Percentiles rank a stretch among this genome's conserved stretches.
Conservation (phyloP, 2,888 invertebrate species). For the Epinotia brunnichana region DNA sequence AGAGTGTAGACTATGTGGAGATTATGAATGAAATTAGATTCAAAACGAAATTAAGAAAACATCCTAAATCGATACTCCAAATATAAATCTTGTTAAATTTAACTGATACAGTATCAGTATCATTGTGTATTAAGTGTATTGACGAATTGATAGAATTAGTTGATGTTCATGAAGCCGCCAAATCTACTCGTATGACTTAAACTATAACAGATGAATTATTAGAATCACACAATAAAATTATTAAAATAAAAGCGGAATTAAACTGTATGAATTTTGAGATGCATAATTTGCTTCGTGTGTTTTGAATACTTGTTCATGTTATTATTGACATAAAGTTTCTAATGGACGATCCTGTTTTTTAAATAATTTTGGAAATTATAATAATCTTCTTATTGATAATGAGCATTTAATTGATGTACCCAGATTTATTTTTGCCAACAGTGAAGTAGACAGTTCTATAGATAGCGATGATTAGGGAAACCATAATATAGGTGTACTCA, state of each 20-base stretch:
- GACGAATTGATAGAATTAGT: slow-evolving; percentile 72
- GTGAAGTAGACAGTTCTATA: neutral
- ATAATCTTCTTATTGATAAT: neutral
- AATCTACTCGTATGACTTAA: slow-evolving; percentile 65
- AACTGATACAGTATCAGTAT: slow-evolving; percentile 49
- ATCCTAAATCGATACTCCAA: slow-evolving; percentile 67
- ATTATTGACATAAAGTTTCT: neutral
- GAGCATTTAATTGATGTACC: neutral
- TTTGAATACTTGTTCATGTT: slow-evolving; percentile 2
- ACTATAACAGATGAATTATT: slow-evolving; percentile 65
- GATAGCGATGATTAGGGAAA: neutral
- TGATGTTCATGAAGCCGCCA: slow-evolving; percentile 77
- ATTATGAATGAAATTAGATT: slow-evolving; percentile 17
- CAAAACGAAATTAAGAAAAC: slow-evolving; percentile 71
- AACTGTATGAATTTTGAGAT: neutral
- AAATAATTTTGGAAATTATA: neutral
- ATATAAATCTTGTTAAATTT: slow-evolving; percentile 54
- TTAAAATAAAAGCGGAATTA: slow-evolving; percentile 34
- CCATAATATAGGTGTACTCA: slow-evolving; percentile 84
- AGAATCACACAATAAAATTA: slow-evolving; percentile 65
- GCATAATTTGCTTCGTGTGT: neutral
- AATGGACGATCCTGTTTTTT: neutral
- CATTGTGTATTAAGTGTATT: slow-evolving; percentile 74
- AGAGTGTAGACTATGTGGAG: slow-evolving; percentile 44
- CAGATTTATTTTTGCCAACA: neutral